Conservation (phyloP, 2,888 invertebrate genomes). For the Erebia palarica region DNA sequence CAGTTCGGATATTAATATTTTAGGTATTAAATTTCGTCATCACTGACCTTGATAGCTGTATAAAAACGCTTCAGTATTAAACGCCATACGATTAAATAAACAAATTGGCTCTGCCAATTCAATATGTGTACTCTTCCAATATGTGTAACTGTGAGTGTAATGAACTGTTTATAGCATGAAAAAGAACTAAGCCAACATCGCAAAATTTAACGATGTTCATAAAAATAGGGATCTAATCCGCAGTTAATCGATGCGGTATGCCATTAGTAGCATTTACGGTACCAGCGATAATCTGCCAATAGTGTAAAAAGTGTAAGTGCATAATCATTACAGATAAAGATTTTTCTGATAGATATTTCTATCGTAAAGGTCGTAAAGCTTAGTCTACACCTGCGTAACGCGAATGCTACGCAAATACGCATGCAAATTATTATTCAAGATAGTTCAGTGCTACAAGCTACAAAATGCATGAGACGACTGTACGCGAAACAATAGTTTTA, state of each 20-base stretch:
- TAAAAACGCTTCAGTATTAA: too few relatives aligned
- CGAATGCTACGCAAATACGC: not conserved
- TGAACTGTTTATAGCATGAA: conserved; percentile 3
- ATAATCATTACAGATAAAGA: conserved; percentile 21
- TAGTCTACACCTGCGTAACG: not conserved
- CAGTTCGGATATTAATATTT: too few relatives aligned
- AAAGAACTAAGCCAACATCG: not conserved
- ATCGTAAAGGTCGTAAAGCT: conserved; percentile 26
- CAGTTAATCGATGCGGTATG: not conserved
- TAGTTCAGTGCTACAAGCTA: not conserved
- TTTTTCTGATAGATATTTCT: conserved; percentile 18
- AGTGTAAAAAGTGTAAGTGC: conserved; percentile 20
- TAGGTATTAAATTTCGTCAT: too few relatives aligned
- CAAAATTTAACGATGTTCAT: conserved; percentile 20
- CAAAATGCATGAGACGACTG: not conserved
- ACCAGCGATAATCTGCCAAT: conserved; percentile 9
- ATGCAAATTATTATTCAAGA: not conserved
- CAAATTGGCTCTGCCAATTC: too few relatives aligned
- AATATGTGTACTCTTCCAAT: too few relatives aligned
- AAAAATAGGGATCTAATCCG: conserved; percentile 20
- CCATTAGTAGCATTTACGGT: conserved; percentile 17
- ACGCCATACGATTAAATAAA: too few relatives aligned
- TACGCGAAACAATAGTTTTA: not conserved
- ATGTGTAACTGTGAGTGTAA: conserved; percentile 1
- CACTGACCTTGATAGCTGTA: too few relatives aligned